Percentiles rank a stretch among this genome's conserved stretches.
These are phyloP conservation scores for Platichthys stellatus DNA, from an alignment of 2,113 vertebrate genomes.

Conservation along the genomic window DNA sequence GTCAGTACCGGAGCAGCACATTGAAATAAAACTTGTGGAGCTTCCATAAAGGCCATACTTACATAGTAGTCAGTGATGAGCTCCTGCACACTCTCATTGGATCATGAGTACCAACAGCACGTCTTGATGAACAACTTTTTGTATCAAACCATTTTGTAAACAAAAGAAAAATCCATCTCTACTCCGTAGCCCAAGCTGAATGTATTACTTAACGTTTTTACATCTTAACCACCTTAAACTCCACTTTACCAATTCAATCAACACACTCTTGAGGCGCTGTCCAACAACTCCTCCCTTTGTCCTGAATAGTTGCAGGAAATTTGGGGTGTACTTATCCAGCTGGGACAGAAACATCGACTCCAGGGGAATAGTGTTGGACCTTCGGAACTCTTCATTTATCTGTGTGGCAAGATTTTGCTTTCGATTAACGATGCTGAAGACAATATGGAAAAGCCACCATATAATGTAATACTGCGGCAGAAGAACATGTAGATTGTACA, in stretches of 20 bases:
- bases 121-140: too few species aligned
- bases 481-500: too few species aligned
- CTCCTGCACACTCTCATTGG: constrained; percentile 17
- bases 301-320: constrained; percentile 32
- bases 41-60: constrained; percentile 6
- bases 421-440: too few species aligned
- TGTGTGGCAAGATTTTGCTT: too few species aligned
- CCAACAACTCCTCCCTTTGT: constrained; percentile 33
- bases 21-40: not conserved
- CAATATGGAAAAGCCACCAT: too few species aligned
- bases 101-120: too few species aligned
- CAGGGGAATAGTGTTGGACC: constrained; percentile 11
- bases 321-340: constrained; percentile 33
- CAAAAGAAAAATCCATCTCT: not conserved
- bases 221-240: not conserved
- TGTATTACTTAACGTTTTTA: too few species aligned
- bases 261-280: constrained; percentile 23
- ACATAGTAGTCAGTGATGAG: constrained; percentile 44
- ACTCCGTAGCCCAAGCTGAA: too few species aligned
- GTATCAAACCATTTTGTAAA: too few species aligned
- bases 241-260: constrained; percentile 34
- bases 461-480: too few species aligned
- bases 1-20: not conserved
- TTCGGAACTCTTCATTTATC: too few species aligned
- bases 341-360: constrained; percentile 29